These are phyloP conservation scores for Agrochola macilenta DNA, from an alignment of 2,888 invertebrate species.

Conservation along the genomic window DNA sequence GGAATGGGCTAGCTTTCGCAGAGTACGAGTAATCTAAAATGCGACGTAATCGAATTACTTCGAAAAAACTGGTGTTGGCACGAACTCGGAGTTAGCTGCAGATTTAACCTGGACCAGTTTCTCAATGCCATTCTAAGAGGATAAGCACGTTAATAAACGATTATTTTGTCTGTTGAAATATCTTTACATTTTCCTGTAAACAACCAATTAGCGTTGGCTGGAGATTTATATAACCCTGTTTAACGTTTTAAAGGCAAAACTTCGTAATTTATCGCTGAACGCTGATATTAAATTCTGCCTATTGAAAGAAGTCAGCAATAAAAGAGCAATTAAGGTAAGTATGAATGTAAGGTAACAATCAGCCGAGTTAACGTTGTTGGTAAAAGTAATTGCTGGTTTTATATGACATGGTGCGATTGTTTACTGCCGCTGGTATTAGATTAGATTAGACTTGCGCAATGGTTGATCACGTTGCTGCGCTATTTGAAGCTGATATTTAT, in stretches of 20 bases:
- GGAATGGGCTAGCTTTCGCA: slow-evolving; percentile 45
- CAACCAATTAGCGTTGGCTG: slow-evolving; percentile 31
- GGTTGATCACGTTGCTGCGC: neutral
- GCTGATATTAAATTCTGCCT: slow-evolving; percentile 41
- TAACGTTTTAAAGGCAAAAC: slow-evolving; percentile 36
- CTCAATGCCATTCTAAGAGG: slow-evolving; percentile 29
- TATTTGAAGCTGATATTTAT: neutral
- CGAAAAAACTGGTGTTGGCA: slow-evolving; percentile 39
- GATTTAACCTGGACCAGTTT: slow-evolving; percentile 38
- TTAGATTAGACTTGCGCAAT: neutral
- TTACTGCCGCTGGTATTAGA: slow-evolving; percentile 27
- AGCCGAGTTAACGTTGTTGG: slow-evolving; percentile 32
- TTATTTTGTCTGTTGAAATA: slow-evolving; percentile 25
- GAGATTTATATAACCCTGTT: slow-evolving; percentile 36
- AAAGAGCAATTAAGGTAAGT: slow-evolving; percentile 50
- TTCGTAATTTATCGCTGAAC: slow-evolving; percentile 45
- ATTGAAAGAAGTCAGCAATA: slow-evolving; percentile 52
- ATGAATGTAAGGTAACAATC: slow-evolving; percentile 34
- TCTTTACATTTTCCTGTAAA: slow-evolving; percentile 41
- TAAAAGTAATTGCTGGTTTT: slow-evolving; percentile 31
- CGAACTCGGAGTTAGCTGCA: slow-evolving; percentile 16
- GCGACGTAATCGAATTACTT: slow-evolving; percentile 54
- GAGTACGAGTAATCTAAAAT: slow-evolving; percentile 52
- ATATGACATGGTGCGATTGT: slow-evolving; percentile 35
- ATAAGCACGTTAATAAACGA: slow-evolving; percentile 36